A percentile compares a stretch with the other conserved stretches of the same genome.
Conservation (phyloP, 2,797 vertebrate species). For the Chloroceryle inda region DNA sequence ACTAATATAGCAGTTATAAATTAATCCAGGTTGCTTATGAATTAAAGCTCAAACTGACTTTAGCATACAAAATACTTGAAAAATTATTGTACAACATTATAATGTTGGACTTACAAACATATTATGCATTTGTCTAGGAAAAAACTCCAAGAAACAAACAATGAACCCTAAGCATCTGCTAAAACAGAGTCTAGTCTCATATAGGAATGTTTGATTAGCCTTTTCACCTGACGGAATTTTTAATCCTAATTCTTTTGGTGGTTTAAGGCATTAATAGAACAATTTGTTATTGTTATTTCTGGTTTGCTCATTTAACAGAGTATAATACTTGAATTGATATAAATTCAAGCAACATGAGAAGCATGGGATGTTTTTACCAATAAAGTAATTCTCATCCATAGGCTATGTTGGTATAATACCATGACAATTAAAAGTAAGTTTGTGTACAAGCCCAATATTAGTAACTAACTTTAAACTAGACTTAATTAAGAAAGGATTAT, state of each 20-base stretch:
- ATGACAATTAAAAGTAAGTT: neutral
- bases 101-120: neutral
- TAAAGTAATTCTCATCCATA: neutral
- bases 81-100: neutral
- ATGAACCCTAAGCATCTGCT: neutral
- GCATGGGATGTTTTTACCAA: neutral
- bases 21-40: neutral
- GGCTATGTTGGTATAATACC: neutral
- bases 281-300: slow-evolving; percentile 65
- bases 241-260: slow-evolving; percentile 73
- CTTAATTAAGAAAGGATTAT: neutral
- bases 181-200: neutral
- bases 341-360: neutral
- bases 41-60: neutral
- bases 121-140: neutral
- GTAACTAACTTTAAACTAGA: neutral
- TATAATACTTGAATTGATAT: neutral
- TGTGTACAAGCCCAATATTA: neutral
- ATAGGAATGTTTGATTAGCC: slow-evolving; percentile 68
- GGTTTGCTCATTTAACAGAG: neutral
- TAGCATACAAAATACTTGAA: neutral
- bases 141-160: neutral
- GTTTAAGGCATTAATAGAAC: slow-evolving; percentile 73
- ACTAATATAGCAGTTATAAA: neutral
- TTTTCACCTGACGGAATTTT: slow-evolving; percentile 71